Evolutionary conservation across 2,113 vertebrate species (phyloP), one percentile per base, ranked within the genome.

Genomic region (Electrona antarctica): DNA sequence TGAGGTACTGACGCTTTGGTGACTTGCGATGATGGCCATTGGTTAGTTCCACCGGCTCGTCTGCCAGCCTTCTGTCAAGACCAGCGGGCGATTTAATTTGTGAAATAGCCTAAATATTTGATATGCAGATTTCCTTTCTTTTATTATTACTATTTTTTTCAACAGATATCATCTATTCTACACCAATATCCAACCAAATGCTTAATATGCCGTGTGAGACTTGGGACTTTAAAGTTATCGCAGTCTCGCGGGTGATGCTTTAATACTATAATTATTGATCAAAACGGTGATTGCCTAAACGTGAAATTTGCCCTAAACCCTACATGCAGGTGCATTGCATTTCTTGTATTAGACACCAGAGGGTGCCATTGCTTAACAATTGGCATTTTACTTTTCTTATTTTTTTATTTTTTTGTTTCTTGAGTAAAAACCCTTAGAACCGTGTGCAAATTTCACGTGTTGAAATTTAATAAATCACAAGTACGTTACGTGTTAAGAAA

Each of bases 31-130:
- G 63, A 57, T 63, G 63, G 21, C 71, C 57, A 86, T 69, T 87
- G 86, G 82, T 48, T 64, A 3, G 29, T 14, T 54, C 5, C 8
- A 41, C 63, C 55, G 10, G 60, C 11, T 7, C 8, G 6, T 64
- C 67, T 78, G 74, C 55, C 41, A 46, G 9, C 67, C 64, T 56
- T 33, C 59, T 54, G 59, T 45, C 60, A 10, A 58, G 51, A 71
- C 60, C 66, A 77, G 81, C 56, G 64, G 73, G 80, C 60, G 58
- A 73, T 82, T 85, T 62, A 64, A 61, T 81, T 57, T 49, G 1
- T 8, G 0, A 14, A 59, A 59, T 33, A 21, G 21, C 21, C 21
- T 1, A 59, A 9, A 29, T 28, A 21, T 3, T 59, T 57, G 21
- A 2, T 59, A 56, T 56, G 7, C n/a, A 56, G 6, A n/a, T 6